These are phyloP conservation scores for Catharus bicknelli DNA, from an alignment of 2,113 vertebrate genomes.

Conservation along the genomic window DNA sequence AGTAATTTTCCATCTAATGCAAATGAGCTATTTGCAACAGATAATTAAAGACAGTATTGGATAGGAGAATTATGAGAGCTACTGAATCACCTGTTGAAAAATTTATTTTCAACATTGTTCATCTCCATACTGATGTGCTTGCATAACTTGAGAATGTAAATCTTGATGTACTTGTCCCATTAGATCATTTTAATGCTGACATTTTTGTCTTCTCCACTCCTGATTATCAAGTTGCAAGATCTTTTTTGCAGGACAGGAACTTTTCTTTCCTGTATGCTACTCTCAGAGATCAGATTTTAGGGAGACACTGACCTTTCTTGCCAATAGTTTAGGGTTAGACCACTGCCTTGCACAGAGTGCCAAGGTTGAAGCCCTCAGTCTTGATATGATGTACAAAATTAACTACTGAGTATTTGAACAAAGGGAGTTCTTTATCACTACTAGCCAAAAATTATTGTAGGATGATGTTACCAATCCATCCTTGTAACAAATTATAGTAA, in stretches of 20 bases:
- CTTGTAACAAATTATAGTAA: neutral
- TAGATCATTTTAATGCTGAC: neutral
- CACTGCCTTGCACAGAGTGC: neutral
- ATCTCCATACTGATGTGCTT: neutral
- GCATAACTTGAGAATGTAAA: conserved; percentile 2
- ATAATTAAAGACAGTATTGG: neutral
- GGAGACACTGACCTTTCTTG: neutral
- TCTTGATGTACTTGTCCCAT: neutral
- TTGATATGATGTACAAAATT: neutral
- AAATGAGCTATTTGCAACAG: conserved; percentile 30
- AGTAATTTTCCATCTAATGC: conserved; percentile 7
- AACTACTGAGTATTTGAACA: neutral
- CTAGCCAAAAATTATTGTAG: neutral
- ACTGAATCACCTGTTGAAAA: conserved; percentile 25
- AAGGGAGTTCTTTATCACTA: neutral
- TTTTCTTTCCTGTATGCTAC: neutral
- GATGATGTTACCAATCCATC: neutral
- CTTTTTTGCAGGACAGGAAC: neutral
- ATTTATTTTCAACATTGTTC: neutral
- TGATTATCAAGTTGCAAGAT: neutral
- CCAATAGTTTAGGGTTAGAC: neutral
- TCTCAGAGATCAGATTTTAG: neutral
- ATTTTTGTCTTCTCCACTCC: neutral
- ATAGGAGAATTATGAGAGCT: neutral
- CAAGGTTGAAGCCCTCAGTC: neutral